Conservation (phyloP, 2,113 vertebrate genomes). For the Trematomus loennbergii region DNA sequence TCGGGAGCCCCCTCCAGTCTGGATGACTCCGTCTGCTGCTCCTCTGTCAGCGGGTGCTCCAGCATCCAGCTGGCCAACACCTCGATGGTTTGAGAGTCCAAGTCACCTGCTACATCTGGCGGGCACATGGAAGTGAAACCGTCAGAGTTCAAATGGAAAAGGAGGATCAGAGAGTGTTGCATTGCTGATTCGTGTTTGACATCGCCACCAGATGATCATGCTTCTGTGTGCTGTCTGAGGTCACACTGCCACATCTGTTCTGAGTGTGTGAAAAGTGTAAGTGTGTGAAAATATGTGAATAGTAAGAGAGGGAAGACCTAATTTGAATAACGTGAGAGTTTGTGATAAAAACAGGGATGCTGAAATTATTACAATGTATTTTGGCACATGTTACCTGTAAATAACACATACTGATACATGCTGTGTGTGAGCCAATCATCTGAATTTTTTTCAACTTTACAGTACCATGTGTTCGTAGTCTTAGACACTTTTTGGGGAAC, state of each 20-base stretch:
- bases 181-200: constrained; percentile 25
- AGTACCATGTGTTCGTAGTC: background rate
- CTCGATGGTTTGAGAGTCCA: constrained; percentile 85
- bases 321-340: background rate
- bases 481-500: constrained; percentile 1
- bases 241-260: constrained; percentile 33
- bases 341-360: background rate
- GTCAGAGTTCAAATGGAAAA: constrained; percentile 55
- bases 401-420: constrained; percentile 1
- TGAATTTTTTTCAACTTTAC: constrained; percentile 13
- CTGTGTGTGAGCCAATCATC: background rate
- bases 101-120: constrained; percentile 84
- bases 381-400: background rate
- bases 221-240: constrained; percentile 1
- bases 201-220: constrained; percentile 23
- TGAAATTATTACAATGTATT: background rate
- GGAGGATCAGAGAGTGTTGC: constrained; percentile 28
- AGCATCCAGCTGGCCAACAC: constrained; percentile 88
- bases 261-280: background rate
- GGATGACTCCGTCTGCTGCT: constrained; percentile 72
- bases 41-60: constrained; percentile 84
- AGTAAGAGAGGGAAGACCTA: background rate
- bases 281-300: background rate
- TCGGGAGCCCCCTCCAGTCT: constrained; percentile 66
- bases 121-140: constrained; percentile 45